A percentile compares a stretch with the other conserved stretches of the same genome.
Evolutionary conservation across 35 echinoderm and acorn worm species (phyloP).

Genomic region (Ophioderma brevispina): DNA sequence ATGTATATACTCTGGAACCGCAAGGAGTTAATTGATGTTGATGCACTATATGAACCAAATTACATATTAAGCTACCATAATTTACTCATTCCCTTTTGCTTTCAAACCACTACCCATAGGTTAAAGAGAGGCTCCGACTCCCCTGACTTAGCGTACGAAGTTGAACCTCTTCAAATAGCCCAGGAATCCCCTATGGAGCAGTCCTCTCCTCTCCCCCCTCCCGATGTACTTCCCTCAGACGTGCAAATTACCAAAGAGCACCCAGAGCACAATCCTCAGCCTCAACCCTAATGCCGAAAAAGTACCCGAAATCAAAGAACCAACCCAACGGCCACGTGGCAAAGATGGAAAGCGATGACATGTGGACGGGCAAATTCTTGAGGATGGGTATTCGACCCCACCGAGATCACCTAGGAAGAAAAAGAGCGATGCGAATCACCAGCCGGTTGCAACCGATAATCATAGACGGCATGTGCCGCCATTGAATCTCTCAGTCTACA

Average conservation of each 20-base stretch:
- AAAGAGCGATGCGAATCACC: neutral
- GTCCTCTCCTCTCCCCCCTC: neutral
- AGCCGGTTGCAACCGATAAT: neutral
- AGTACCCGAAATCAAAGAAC: neutral
- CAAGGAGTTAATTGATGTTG: no score
- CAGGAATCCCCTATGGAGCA: neutral
- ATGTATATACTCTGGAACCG: no score
- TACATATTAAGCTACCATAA: no score
- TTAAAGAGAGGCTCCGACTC: neutral
- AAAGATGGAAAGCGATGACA: neutral
- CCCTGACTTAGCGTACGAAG: neutral
- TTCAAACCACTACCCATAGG: neutral
- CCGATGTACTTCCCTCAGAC: neutral
- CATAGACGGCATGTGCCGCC: constrained; percentile 52
- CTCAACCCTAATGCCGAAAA: constrained; percentile 22
- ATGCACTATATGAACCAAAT: no score
- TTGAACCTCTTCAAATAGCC: neutral
- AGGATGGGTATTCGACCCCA: neutral
- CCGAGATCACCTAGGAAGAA: constrained; percentile 4
- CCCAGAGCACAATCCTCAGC: constrained; percentile 20
- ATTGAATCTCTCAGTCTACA: constrained; percentile 80
- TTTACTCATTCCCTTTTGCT: no score
- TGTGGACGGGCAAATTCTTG: neutral
- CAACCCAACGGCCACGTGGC: neutral
- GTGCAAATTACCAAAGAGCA: neutral